Base-by-base conservation (phyloP, 64 coral and sea anemone species). In the Acropora yongei region DNA sequence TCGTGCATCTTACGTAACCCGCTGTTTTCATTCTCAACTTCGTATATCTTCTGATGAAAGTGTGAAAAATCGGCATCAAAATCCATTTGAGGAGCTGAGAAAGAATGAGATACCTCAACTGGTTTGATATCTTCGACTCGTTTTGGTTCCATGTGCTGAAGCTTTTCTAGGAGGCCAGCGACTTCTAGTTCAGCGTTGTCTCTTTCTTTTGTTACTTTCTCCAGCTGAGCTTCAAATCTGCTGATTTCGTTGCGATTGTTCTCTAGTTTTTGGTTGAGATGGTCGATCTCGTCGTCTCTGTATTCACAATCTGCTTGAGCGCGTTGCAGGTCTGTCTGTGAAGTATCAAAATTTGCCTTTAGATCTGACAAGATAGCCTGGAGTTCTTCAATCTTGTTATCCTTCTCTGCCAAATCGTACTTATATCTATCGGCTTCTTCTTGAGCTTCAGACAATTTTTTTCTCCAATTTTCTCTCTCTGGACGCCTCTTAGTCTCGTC, bases 121-220 rank as follows among this genome's bases (percentile, higher is more conserved):
- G 87, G 87, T 58, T 87, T 80, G 9, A 91, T 93, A 13, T 91
- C 92, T 6, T 65, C 41, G 6, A 49, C 73, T 16, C 79, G 74
- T 47, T 77, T 87, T 18, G 83, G 90, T 47, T 97, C 89, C 80
- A 97, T 78, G 46, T 76, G 73, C 63, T 77, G 68, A 57, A 94
- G 80, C 47, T 93, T 80, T 39, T 97, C 95, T 39, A 94, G 83
- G 8, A 97, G 47, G 53, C 95, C 92, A 73, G 88, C 92, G 1
- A 97, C 49, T 81, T 97, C 57, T 83, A 97, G 74, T 8, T 91
- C 95, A 8, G 89, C 61, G 45, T 97, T 89, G 57, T 97, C 87
- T 13, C 92, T 86, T 16, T 97, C 92, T 75, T 82, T 90, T 1
- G 89, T 94, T 1, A 89, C 82, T 55, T 79, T 92, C 14, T 91